phyloP scores from a whole-genome alignment of 2,113 vertebrate genomes.

The Amphiprion percula region DNA sequence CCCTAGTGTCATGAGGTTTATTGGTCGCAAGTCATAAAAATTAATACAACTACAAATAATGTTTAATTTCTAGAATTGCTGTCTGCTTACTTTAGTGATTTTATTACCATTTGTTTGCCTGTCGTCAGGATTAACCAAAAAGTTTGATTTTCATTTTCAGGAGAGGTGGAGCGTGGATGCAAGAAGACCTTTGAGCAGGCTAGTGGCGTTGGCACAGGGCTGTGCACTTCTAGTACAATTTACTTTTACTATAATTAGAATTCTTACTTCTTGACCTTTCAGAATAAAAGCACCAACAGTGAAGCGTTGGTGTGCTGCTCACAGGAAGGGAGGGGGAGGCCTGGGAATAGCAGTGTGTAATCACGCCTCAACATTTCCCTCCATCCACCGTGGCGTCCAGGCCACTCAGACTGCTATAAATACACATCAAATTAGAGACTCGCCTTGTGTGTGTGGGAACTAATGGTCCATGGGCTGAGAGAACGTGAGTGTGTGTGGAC shows the following conservation, averaged over 20 bases:
- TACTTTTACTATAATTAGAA: not conserved
- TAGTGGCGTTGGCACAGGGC: no score
- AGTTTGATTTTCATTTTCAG: no score
- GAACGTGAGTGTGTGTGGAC: conserved; percentile 18
- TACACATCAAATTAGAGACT: conserved; percentile 75
- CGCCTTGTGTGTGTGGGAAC: not conserved
- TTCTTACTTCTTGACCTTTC: conserved; percentile 6
- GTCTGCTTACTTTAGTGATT: no score
- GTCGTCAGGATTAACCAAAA: no score
- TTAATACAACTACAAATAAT: no score
- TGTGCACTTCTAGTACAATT: no score
- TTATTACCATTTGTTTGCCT: no score
- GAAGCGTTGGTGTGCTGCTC: not conserved
- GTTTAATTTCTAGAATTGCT: no score
- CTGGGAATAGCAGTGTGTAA: conserved; percentile 67
- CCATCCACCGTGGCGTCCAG: conserved; percentile 65
- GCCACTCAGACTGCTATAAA: conserved; percentile 69
- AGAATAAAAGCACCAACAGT: conserved; percentile 31
- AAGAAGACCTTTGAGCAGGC: no score
- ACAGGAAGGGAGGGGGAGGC: conserved; percentile 57
- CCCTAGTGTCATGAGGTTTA: no score
- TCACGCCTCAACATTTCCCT: conserved; percentile 69
- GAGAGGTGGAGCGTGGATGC: no score
- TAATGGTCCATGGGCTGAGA: conserved; percentile 28
- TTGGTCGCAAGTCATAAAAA: no score